These are phyloP conservation scores for Phytoseiulus persimilis DNA, from an alignment of 2,888 invertebrate species.

Conservation along the genomic window DNA sequence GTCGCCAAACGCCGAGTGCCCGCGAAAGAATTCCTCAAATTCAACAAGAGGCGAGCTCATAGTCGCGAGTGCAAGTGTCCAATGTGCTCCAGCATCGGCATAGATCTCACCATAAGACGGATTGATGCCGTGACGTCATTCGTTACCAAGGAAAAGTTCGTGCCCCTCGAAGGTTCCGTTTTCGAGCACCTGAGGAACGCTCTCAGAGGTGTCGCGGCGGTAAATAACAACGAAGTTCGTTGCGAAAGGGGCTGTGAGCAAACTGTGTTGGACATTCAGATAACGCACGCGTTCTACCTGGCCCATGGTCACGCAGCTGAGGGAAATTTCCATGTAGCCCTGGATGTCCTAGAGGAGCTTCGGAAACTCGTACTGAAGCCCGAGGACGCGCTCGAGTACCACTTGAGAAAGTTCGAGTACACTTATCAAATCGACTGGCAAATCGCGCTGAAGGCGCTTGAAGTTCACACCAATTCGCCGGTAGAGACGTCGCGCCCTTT, in stretches of 20 bases:
- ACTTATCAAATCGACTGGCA: conserved; percentile 17
- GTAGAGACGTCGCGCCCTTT: neutral
- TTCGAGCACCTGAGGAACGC: neutral
- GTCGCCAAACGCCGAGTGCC: neutral
- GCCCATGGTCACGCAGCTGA: neutral
- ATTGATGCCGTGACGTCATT: neutral
- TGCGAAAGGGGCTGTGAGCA: neutral
- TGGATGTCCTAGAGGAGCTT: neutral
- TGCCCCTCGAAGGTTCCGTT: neutral
- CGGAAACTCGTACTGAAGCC: neutral
- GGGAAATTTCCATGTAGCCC: neutral
- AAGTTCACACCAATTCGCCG: neutral
- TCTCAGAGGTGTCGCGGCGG: neutral
- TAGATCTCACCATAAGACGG: neutral
- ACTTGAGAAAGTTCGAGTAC: conserved; percentile 10
- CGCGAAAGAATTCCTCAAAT: conserved; percentile 26
- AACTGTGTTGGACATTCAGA: neutral
- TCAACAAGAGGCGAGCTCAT: neutral
- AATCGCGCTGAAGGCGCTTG: neutral
- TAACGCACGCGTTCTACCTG: conserved; percentile 8
- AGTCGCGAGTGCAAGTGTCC: neutral
- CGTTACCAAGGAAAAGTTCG: neutral
- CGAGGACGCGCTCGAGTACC: neutral
- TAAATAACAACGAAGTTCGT: neutral
- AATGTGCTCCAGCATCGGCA: conserved; percentile 17